phyloP scores from a whole-genome alignment of 35 echinoderm and acorn worm species.

The Apostichopus japonicus region DNA sequence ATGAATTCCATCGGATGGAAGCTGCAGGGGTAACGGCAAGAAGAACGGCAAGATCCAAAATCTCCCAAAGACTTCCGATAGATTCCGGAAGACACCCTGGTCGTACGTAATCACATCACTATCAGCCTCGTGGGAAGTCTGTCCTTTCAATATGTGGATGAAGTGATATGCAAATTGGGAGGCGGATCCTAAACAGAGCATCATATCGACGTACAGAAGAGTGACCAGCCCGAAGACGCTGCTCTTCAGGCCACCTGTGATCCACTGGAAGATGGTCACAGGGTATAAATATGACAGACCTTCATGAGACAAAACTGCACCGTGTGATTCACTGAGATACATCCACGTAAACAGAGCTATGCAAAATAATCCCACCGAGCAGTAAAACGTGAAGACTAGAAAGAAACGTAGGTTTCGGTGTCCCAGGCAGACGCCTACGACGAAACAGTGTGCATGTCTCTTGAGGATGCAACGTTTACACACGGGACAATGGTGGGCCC shows the following conservation, averaged over 20 bases:
- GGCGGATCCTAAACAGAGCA: conserved; percentile 52
- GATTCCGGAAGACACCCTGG: conserved; percentile 52
- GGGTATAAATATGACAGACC: conserved; percentile 67
- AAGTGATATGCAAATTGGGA: conserved; percentile 69
- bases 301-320: conserved; percentile 50
- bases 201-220: conserved; percentile 69
- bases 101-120: conserved; percentile 35
- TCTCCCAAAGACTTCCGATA: conserved; percentile 77
- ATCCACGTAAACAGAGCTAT: conserved; percentile 18
- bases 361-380: conserved; percentile 50
- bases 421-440: conserved; percentile 76
- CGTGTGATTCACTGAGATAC: conserved; percentile 64
- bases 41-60: conserved; percentile 80
- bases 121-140: conserved; percentile 72
- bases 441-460: conserved; percentile 84
- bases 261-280: conserved; percentile 62
- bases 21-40: conserved; percentile 64
- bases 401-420: conserved; percentile 80
- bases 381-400: conserved; percentile 78
- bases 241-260: conserved; percentile 40
- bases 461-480: conserved; percentile 83
- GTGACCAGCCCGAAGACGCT: conserved; percentile 44
- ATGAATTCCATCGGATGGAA: conserved; percentile 70
- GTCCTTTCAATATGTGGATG: conserved; percentile 58
- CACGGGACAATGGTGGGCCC: conserved; percentile 82